Conservation (phyloP, 2,888 invertebrate species). For the Mongoloraphidia duomilia region DNA sequence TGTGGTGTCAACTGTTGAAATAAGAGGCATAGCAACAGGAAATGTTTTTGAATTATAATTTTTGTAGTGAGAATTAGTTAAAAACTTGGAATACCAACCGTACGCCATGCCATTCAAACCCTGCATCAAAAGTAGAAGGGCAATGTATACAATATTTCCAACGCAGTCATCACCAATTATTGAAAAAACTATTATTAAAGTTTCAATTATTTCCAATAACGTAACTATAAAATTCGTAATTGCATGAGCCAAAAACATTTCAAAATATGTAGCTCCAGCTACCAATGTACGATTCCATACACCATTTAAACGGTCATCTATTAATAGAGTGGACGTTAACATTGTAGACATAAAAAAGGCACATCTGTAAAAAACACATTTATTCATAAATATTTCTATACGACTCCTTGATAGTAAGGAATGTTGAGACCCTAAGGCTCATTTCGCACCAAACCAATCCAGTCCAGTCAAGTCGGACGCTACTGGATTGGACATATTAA, state of each 20-base stretch:
- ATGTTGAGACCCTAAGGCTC: no score
- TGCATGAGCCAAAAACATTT: conserved; percentile 71
- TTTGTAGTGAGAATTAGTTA: no score
- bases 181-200: conserved; percentile 44
- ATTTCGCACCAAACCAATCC: no score
- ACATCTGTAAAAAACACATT: conserved; percentile 39
- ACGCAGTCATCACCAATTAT: conserved; percentile 44
- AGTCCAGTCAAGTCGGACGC: no score
- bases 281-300: conserved; percentile 78
- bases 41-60: no score
- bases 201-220: conserved; percentile 46
- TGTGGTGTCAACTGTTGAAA: no score
- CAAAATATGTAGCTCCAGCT: conserved; percentile 66
- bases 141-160: conserved; percentile 46
- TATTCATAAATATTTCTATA: no score
- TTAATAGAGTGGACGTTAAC: conserved; percentile 68
- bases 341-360: conserved; percentile 75
- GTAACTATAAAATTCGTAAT: conserved; percentile 60
- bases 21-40: no score
- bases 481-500: no score
- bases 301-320: conserved; percentile 67
- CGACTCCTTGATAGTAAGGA: no score
- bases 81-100: conserved; percentile 30
- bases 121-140: conserved; percentile 47
- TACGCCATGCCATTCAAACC: conserved; percentile 77